A percentile compares a stretch with the other conserved stretches of the same genome.
Evolutionary conservation across 1,140 invertebrate genomes (phyloP).

Genomic region (Brachionus calyciflorus): DNA sequence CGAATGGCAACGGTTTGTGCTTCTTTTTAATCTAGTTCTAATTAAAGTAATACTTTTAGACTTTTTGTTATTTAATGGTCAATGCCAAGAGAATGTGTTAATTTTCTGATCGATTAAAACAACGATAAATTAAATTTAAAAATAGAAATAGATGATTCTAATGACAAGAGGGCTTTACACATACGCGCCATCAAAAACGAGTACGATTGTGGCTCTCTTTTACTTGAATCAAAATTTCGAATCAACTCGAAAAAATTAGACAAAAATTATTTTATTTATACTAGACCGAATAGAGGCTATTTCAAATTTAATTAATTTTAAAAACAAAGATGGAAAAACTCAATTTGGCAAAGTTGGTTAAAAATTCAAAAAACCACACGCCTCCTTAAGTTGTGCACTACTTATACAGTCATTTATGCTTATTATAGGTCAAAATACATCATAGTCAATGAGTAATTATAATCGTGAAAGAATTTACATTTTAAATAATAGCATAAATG

Average conservation of each 20-base stretch:
- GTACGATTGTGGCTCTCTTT: not conserved
- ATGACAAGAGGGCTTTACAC: conserved; percentile 26
- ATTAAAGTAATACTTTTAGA: not conserved
- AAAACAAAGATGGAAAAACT: conserved; percentile 71
- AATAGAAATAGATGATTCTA: conserved; percentile 1
- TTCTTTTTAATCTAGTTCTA: not conserved
- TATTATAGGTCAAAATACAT: conserved; percentile 23
- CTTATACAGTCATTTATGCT: conserved; percentile 26
- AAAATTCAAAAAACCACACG: conserved; percentile 27
- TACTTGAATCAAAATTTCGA: not conserved
- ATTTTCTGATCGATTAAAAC: conserved; percentile 26
- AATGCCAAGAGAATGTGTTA: not conserved
- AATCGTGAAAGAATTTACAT: conserved; percentile 4
- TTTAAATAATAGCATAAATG: conserved; percentile 27
- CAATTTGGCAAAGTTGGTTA: conserved; percentile 78
- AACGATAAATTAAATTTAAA: not conserved
- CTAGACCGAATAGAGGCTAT: not conserved
- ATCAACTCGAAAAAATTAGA: not conserved
- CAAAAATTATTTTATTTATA: conserved; percentile 16
- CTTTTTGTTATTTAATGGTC: conserved; percentile 20
- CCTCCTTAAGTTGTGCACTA: not conserved
- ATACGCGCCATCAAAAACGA: conserved; percentile 23
- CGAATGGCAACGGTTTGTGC: not conserved
- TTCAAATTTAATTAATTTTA: conserved; percentile 50
- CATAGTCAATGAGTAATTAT: not conserved